Conservation (phyloP, 1,140 invertebrate species). For the Apis mellifera region DNA sequence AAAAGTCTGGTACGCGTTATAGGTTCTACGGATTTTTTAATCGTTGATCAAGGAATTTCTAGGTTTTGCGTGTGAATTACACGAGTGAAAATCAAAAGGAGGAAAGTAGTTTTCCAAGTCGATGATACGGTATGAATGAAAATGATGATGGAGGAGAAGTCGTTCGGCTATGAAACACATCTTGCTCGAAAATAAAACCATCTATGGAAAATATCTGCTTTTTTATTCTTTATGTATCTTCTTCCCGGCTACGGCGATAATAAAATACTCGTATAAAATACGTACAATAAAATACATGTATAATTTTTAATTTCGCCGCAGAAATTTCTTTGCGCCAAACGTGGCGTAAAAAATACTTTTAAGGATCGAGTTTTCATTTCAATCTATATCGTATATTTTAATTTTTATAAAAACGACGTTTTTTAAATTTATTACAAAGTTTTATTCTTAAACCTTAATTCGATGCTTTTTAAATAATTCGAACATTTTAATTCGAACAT, state of each 20-base stretch:
- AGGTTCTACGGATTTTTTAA: neutral
- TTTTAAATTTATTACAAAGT: no score
- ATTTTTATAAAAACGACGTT: no score
- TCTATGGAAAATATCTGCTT: neutral
- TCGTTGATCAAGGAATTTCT: neutral
- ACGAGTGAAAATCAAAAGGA: constrained; percentile 13
- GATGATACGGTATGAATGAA: neutral
- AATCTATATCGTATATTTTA: no score
- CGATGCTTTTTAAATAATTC: no score
- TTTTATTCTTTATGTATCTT: neutral
- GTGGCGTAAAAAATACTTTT: no score
- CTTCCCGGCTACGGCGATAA: neutral
- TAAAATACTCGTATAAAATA: neutral
- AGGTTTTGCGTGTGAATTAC: neutral
- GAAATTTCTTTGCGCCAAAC: no score
- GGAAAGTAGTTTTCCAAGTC: neutral
- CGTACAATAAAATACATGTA: no score
- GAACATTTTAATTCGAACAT: no score
- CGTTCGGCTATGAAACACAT: neutral
- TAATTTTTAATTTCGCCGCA: no score
- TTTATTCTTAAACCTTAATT: no score
- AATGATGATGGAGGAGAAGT: neutral
- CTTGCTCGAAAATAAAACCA: neutral
- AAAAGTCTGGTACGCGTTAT: no score
- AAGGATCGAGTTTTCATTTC: no score